Percentiles rank a stretch among this genome's conserved stretches.
Evolutionary conservation across 1,140 invertebrate genomes (phyloP).

Genomic region (Hypsibius dujardini): DNA sequence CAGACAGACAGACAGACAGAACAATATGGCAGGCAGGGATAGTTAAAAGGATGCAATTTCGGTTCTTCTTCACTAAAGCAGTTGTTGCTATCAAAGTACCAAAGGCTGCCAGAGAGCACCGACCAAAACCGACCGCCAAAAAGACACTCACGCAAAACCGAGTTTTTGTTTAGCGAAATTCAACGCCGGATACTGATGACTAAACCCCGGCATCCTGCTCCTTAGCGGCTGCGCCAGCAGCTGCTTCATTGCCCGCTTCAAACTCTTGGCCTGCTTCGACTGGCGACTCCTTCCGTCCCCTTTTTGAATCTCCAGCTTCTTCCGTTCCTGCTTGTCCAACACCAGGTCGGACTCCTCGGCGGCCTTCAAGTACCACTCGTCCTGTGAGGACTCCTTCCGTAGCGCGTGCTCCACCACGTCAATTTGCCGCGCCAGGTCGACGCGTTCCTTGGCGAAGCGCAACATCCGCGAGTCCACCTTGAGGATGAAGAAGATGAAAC

Average conservation of each 20-base stretch:
- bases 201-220: background rate
- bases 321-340: constrained; percentile 49
- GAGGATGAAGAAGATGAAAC: no score
- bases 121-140: no score
- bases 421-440: constrained; percentile 55
- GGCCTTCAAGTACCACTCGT: constrained; percentile 62
- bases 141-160: no score
- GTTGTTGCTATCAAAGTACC: no score
- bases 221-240: background rate
- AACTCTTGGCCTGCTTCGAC: background rate
- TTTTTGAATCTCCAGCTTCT: background rate
- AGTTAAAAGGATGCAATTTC: no score
- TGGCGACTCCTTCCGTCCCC: background rate
- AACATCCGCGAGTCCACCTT: no score
- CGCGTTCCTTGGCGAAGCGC: constrained; percentile 46
- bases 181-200: background rate
- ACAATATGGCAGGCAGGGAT: no score
- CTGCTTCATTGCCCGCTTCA: background rate
- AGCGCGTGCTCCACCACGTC: constrained; percentile 52
- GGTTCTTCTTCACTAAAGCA: no score
- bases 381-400: constrained; percentile 47
- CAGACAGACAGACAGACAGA: no score
- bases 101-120: no score
- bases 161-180: constrained; percentile 1
- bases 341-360: constrained; percentile 70